A percentile compares a stretch with the other conserved stretches of the same genome.
phyloP scores from a whole-genome alignment of 2,113 vertebrate species.

The Euleptes europaea region DNA sequence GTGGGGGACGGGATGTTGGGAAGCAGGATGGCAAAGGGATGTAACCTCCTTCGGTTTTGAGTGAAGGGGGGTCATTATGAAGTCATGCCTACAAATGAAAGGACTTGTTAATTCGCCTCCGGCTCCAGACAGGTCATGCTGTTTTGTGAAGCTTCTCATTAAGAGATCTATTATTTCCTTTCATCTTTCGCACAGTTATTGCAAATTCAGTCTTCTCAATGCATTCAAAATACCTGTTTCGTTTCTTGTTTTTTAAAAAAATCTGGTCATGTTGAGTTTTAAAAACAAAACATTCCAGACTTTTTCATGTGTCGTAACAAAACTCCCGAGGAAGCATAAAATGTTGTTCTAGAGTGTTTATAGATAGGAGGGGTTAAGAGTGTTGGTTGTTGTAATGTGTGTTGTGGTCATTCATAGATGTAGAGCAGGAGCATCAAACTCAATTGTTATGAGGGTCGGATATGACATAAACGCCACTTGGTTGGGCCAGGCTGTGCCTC shows the following conservation, averaged over 20 bases:
- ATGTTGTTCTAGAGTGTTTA: not conserved
- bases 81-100: not conserved
- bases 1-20: not conserved
- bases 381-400: no score
- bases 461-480: no score
- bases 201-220: not conserved
- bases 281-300: not conserved
- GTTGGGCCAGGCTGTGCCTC: no score
- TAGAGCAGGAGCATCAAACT: no score
- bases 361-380: no score
- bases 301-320: not conserved
- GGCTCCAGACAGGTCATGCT: rapidly evolving
- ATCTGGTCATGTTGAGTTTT: not conserved
- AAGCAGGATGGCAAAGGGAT: not conserved
- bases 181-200: not conserved
- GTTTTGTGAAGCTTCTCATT: rapidly evolving
- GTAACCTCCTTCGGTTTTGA: not conserved
- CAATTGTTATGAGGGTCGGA: no score
- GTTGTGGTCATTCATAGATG: no score
- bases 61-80: rapidly evolving
- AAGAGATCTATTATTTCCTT: not conserved
- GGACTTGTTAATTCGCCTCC: not conserved
- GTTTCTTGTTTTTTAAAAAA: not conserved
- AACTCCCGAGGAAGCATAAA: not conserved
- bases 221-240: rapidly evolving